Conservation (phyloP, 2,888 invertebrate species). For the Clivina fossor region DNA sequence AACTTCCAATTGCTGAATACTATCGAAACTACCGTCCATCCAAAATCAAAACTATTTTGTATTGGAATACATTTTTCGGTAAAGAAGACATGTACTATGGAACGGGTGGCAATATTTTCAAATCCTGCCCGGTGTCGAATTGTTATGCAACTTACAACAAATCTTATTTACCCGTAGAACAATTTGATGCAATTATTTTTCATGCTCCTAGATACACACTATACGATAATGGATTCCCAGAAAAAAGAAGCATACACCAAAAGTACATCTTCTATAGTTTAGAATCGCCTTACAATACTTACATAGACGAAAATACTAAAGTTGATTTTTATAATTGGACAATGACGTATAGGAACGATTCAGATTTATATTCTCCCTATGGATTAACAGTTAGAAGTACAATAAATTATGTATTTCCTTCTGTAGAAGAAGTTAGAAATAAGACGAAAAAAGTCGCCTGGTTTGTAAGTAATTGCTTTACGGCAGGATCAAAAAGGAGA, state of each 20-base stretch:
- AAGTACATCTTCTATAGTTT: conserved; percentile 22
- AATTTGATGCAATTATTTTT: conserved; percentile 23
- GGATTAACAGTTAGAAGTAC: conserved; percentile 37
- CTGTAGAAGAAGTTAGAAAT: conserved; percentile 36
- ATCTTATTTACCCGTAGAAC: conserved; percentile 4
- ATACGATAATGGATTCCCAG: not conserved
- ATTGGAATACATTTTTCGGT: conserved; percentile 26
- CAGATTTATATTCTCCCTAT: conserved; percentile 52
- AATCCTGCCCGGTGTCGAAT: conserved; percentile 4
- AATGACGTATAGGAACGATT: conserved; percentile 59
- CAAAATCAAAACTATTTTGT: conserved; percentile 12
- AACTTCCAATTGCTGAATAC: too few relatives aligned
- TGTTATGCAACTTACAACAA: conserved; percentile 20
- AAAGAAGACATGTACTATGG: conserved; percentile 16
- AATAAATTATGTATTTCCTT: conserved; percentile 40
- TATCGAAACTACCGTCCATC: too few relatives aligned
- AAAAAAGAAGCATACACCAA: conserved; percentile 14
- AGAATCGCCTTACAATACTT: conserved; percentile 20
- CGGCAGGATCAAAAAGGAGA: conserved; percentile 50
- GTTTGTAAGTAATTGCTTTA: conserved; percentile 51
- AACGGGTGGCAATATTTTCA: conserved; percentile 9
- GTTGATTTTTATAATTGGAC: conserved; percentile 58
- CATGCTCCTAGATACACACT: conserved; percentile 17
- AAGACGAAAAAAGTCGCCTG: conserved; percentile 59
- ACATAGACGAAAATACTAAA: conserved; percentile 3